Percentiles rank a stretch among this genome's conserved stretches.
Evolutionary conservation across 1,140 invertebrate genomes (phyloP).

Genomic region (roundworm (Caenorhabditis elegans)): DNA sequence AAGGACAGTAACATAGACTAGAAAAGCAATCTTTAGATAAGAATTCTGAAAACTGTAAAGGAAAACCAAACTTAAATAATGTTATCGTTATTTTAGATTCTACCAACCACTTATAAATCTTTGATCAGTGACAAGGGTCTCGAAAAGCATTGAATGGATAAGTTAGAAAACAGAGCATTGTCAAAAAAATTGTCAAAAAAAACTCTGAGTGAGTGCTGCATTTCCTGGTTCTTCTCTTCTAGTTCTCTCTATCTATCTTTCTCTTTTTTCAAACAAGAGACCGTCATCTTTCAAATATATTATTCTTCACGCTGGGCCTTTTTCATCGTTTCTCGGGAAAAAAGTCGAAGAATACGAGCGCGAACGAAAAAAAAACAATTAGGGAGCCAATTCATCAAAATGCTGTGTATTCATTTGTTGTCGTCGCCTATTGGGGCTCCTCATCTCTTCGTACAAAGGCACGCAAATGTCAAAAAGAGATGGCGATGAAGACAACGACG

Average conservation of each 20-base stretch:
- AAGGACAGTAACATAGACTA: not conserved
- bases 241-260: not conserved
- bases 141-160: not conserved
- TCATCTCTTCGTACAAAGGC: conserved; percentile 25
- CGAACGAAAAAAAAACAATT: conserved; percentile 30
- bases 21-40: not conserved
- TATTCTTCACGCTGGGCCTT: conserved; percentile 12
- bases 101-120: not conserved
- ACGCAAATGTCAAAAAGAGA: conserved; percentile 27
- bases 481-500: conserved; percentile 7
- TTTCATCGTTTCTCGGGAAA: not conserved
- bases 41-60: not conserved
- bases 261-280: conserved; percentile 8
- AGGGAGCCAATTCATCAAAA: conserved; percentile 34
- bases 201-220: conserved; percentile 9
- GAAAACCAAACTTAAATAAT: not conserved
- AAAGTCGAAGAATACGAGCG: conserved; percentile 18
- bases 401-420: conserved; percentile 26
- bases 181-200: not conserved
- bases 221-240: not conserved
- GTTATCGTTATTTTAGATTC: no score
- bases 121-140: not conserved
- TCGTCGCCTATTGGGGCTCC: conserved; percentile 25
- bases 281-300: conserved; percentile 32
- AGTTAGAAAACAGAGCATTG: conserved; percentile 9